A percentile compares a stretch with the other conserved stretches of the same genome.
These are phyloP conservation scores for Cistogaster globosa DNA, from an alignment of 2,888 invertebrate species.

Conservation along the genomic window DNA sequence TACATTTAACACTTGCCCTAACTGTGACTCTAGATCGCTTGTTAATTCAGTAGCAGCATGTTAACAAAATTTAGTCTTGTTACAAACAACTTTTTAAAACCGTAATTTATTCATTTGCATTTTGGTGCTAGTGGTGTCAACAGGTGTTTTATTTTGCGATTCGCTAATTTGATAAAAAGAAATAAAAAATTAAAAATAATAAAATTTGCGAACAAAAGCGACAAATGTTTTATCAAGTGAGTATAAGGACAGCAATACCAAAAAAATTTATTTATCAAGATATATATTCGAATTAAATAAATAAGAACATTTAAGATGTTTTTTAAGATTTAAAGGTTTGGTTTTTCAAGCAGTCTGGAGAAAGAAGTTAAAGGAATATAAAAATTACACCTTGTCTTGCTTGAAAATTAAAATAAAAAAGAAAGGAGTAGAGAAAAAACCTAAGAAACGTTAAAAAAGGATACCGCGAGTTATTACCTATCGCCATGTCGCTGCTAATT, in stretches of 20 bases:
- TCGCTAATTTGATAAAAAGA: background rate
- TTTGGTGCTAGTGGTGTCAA: conserved; percentile 47
- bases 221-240: conserved; percentile 57
- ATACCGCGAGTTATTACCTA: too few relatives aligned
- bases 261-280: too few relatives aligned
- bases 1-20: conserved; percentile 31
- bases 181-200: background rate
- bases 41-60: conserved; percentile 47
- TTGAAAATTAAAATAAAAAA: too few relatives aligned
- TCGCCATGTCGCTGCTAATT: too few relatives aligned
- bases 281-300: too few relatives aligned
- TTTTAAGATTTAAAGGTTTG: too few relatives aligned
- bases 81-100: background rate
- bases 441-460: too few relatives aligned
- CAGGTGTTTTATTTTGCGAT: conserved; percentile 48
- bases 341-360: too few relatives aligned
- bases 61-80: conserved; percentile 27
- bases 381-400: too few relatives aligned
- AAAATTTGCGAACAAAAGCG: background rate
- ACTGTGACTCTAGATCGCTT: conserved; percentile 47
- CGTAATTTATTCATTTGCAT: conserved; percentile 56
- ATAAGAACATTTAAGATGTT: too few relatives aligned
- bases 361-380: too few relatives aligned
- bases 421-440: too few relatives aligned
- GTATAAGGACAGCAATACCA: background rate